A percentile compares a stretch with the other conserved stretches of the same genome.
Evolutionary conservation across 2,888 invertebrate species (phyloP).

Genomic region (Rhorus exstirpatorius): DNA sequence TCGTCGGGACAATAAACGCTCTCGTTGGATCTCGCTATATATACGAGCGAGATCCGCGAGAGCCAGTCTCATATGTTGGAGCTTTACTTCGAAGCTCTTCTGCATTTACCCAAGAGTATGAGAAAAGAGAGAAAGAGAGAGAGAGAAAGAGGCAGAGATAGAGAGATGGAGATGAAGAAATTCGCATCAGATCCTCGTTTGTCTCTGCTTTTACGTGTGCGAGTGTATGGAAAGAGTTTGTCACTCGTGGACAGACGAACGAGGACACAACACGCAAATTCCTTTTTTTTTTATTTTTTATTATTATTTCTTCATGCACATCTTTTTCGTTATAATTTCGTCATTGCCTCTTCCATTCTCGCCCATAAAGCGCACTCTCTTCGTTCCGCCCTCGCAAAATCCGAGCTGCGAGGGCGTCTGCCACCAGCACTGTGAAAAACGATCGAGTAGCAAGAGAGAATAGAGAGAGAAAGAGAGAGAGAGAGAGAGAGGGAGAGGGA

Average conservation of each 20-base stretch:
- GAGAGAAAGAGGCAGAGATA: neutral
- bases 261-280: neutral
- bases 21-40: conserved; percentile 53
- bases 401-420: conserved; percentile 40
- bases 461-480: conserved; percentile 9
- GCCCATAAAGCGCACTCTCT: conserved; percentile 34
- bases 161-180: neutral
- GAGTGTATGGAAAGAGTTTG: conserved; percentile 55
- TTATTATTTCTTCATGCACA: neutral
- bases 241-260: conserved; percentile 50
- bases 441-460: conserved; percentile 16
- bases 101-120: conserved; percentile 13
- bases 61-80: conserved; percentile 32
- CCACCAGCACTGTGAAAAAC: conserved; percentile 41
- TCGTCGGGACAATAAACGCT: conserved; percentile 69
- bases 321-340: conserved; percentile 17
- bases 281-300: conserved; percentile 16
- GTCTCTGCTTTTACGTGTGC: conserved; percentile 19
- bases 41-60: conserved; percentile 41
- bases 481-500: neutral
- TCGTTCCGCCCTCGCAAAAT: conserved; percentile 30
- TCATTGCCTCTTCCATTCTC: conserved; percentile 29
- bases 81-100: conserved; percentile 49
- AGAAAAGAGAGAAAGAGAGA: conserved; percentile 6
- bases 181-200: conserved; percentile 41